A percentile compares a stretch with the other conserved stretches of the same genome.
phyloP scores from a whole-genome alignment of 1,140 invertebrate species.

The Diuraphis noxia region DNA sequence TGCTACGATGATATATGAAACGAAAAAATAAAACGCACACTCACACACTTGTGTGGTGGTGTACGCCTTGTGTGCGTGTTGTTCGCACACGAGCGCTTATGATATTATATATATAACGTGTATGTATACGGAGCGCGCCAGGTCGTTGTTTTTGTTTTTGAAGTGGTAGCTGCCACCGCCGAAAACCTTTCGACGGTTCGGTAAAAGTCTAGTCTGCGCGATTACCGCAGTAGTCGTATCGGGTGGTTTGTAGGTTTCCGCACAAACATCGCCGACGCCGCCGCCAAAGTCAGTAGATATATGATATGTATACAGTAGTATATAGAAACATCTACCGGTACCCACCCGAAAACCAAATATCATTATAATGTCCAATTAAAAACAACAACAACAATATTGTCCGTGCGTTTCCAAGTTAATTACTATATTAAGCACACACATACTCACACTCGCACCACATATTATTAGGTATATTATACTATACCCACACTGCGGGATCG shows the following conservation, averaged over 20 bases:
- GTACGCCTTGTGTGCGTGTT: neutral
- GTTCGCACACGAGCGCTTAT: neutral
- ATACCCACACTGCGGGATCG: neutral
- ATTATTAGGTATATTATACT: neutral
- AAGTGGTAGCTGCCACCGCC: neutral
- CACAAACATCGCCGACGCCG: neutral
- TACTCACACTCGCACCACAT: neutral
- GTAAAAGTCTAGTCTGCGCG: neutral
- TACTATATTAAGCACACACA: neutral
- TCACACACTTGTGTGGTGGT: neutral
- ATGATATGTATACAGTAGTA: neutral
- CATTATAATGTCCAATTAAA: slow-evolving; percentile 25
- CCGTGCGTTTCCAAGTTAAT: neutral
- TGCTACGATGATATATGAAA: neutral
- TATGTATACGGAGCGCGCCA: neutral
- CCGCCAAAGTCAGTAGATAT: neutral
- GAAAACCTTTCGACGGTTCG: neutral
- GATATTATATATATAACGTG: neutral
- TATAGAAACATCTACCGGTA: neutral
- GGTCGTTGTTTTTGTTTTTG: slow-evolving; percentile 30
- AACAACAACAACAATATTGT: slow-evolving; percentile 5
- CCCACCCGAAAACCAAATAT: slow-evolving; percentile 15
- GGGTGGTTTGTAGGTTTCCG: neutral
- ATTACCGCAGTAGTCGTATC: neutral
- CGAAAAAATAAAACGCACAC: neutral